Conservation (phyloP, 2,113 vertebrate species). For the Falcunculus frontatus region DNA sequence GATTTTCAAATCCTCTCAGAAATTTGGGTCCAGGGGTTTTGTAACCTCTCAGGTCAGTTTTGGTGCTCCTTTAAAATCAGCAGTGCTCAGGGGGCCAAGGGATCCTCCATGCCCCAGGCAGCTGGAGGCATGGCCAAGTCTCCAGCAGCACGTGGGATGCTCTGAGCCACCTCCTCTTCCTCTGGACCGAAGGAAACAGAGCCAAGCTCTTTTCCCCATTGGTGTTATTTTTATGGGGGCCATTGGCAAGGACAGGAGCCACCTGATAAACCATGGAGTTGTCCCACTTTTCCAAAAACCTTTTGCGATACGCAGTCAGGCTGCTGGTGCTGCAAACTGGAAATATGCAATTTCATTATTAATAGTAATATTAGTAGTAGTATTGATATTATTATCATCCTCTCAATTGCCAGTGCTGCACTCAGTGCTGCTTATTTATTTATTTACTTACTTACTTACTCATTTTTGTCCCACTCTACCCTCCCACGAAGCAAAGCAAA, state of each 20-base stretch:
- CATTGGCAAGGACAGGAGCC: not conserved
- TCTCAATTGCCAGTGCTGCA: accelerated
- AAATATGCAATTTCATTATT: not conserved
- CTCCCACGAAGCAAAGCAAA: not conserved
- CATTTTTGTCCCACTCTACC: not conserved
- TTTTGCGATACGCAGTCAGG: accelerated
- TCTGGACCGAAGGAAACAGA: accelerated
- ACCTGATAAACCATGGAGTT: not conserved
- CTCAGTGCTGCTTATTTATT: not conserved
- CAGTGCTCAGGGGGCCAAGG: accelerated
- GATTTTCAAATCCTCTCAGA: not conserved
- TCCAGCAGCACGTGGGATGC: accelerated
- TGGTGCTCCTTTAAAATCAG: not conserved
- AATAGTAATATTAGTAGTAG: not conserved
- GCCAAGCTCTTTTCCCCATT: accelerated
- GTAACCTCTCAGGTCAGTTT: not conserved
- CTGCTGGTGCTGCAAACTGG: not conserved
- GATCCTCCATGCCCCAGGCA: not conserved
- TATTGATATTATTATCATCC: not conserved
- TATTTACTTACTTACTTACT: not conserved
- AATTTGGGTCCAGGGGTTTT: not conserved
- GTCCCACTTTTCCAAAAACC: not conserved
- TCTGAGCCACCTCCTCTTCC: not conserved
- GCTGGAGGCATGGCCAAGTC: not conserved
- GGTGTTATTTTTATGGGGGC: not conserved